phyloP scores from a whole-genome alignment of 2,888 invertebrate genomes.

The Smittia aterrima region DNA sequence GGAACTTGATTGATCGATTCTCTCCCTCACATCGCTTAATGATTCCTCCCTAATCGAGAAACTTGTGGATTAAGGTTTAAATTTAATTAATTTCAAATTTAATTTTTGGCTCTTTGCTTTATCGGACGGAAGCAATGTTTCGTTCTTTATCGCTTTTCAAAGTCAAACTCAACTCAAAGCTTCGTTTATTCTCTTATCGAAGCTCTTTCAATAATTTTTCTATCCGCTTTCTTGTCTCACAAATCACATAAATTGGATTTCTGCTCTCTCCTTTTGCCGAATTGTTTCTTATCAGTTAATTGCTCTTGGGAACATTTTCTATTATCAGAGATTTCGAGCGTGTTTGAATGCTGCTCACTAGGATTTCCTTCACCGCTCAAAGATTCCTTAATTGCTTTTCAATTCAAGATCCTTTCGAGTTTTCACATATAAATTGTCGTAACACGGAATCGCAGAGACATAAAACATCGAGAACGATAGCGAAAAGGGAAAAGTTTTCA shows the following conservation, averaged over 20 bases:
- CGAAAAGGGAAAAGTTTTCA: not conserved
- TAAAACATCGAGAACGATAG: not conserved
- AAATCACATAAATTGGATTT: constrained; percentile 12
- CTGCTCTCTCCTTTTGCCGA: not conserved
- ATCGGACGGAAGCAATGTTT: no score
- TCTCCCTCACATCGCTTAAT: no score
- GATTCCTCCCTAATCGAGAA: no score
- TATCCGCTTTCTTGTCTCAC: not conserved
- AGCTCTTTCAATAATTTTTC: not conserved
- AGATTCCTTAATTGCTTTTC: constrained; percentile 28
- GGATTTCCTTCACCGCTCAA: not conserved
- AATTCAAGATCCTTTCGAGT: constrained; percentile 7
- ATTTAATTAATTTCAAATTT: no score
- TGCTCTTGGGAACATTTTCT: constrained; percentile 22
- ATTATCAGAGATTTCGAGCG: constrained; percentile 8
- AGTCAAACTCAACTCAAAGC: no score
- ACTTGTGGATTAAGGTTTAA: no score
- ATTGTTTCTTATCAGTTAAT: constrained; percentile 19
- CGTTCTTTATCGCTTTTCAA: no score
- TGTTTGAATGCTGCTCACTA: not conserved
- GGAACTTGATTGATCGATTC: no score
- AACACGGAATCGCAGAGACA: not conserved
- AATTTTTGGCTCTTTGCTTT: no score
- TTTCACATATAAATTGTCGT: not conserved
- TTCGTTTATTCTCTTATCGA: not conserved